These are phyloP conservation scores for Crax fasciolata DNA, from an alignment of 2,797 vertebrate species.

Conservation along the genomic window DNA sequence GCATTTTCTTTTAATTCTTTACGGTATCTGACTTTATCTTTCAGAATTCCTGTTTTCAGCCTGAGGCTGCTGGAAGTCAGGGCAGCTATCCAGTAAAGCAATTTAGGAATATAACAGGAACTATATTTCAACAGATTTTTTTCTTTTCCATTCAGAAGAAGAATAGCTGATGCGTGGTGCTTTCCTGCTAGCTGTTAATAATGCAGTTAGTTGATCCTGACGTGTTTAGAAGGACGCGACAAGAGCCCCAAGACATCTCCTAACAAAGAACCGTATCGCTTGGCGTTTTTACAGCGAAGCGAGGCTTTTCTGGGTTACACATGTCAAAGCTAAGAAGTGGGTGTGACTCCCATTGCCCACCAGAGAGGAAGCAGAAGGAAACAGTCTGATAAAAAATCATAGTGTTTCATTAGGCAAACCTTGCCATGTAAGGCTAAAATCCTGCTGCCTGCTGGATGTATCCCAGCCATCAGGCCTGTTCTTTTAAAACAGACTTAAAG, in stretches of 20 bases:
- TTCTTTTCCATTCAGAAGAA: slow-evolving; percentile 52
- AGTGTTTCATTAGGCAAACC: slow-evolving; percentile 37
- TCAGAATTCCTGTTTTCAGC: background rate
- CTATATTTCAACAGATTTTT: slow-evolving; percentile 51
- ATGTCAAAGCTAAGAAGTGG: slow-evolving; percentile 38
- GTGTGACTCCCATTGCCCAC: slow-evolving; percentile 45
- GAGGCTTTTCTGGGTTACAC: slow-evolving; percentile 65
- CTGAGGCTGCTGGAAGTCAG: slow-evolving; percentile 5
- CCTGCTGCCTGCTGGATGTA: slow-evolving; percentile 21
- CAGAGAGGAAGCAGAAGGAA: slow-evolving; percentile 67
- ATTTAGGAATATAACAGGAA: slow-evolving; percentile 40
- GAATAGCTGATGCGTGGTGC: slow-evolving; percentile 22
- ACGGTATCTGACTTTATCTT: background rate
- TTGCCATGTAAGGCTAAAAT: slow-evolving; percentile 30
- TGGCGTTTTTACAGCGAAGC: background rate
- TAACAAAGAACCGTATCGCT: slow-evolving; percentile 43
- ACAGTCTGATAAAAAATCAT: slow-evolving; percentile 23
- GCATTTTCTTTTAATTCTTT: background rate
- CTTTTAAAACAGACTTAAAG: background rate
- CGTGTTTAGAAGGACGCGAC: slow-evolving; percentile 41
- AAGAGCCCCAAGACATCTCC: slow-evolving; percentile 36
- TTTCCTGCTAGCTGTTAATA: slow-evolving; percentile 52
- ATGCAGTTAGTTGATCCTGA: slow-evolving; percentile 46
- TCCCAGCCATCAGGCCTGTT: slow-evolving; percentile 11
- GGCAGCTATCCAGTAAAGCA: slow-evolving; percentile 22